These are phyloP conservation scores for Telenomus remus DNA, from an alignment of 1,140 invertebrate species.

Conservation along the genomic window DNA sequence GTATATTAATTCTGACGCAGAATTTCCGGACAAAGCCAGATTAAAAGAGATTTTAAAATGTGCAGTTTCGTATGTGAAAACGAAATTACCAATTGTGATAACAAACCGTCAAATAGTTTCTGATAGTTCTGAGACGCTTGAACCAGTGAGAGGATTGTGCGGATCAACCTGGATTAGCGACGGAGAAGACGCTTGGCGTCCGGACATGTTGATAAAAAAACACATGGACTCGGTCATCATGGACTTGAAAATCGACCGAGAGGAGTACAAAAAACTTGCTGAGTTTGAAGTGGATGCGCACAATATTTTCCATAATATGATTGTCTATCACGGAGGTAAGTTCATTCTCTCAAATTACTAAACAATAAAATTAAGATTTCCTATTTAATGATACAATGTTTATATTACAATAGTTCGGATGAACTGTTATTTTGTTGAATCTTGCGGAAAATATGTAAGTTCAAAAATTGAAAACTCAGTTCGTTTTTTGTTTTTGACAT, in stretches of 20 bases:
- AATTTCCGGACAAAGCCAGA: slow-evolving; percentile 58
- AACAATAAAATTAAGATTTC: too few relatives aligned
- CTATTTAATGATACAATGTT: too few relatives aligned
- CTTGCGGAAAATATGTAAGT: too few relatives aligned
- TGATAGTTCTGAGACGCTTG: slow-evolving; percentile 59
- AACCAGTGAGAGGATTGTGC: slow-evolving; percentile 60
- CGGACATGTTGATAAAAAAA: slow-evolving; percentile 68
- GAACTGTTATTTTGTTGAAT: too few relatives aligned
- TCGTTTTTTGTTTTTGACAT: too few relatives aligned
- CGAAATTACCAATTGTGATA: slow-evolving; percentile 70
- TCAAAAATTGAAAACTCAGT: too few relatives aligned
- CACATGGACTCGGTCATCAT: slow-evolving; percentile 72
- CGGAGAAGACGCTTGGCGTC: slow-evolving; percentile 70
- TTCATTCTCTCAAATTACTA: neutral
- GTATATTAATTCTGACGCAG: slow-evolving; percentile 66
- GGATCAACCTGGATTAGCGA: slow-evolving; percentile 70
- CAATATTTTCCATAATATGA: slow-evolving; percentile 71
- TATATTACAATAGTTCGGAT: too few relatives aligned
- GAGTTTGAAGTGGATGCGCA: slow-evolving; percentile 71
- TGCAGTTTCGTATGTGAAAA: slow-evolving; percentile 71
- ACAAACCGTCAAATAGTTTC: slow-evolving; percentile 69
- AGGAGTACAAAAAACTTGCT: slow-evolving; percentile 67
- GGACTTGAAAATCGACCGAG: slow-evolving; percentile 66
- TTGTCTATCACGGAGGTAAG: slow-evolving; percentile 70
- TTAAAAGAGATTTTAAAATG: slow-evolving; percentile 70